Base-by-base conservation (phyloP, 1,140 invertebrate genomes). In the Zaprionus tsacasi region DNA sequence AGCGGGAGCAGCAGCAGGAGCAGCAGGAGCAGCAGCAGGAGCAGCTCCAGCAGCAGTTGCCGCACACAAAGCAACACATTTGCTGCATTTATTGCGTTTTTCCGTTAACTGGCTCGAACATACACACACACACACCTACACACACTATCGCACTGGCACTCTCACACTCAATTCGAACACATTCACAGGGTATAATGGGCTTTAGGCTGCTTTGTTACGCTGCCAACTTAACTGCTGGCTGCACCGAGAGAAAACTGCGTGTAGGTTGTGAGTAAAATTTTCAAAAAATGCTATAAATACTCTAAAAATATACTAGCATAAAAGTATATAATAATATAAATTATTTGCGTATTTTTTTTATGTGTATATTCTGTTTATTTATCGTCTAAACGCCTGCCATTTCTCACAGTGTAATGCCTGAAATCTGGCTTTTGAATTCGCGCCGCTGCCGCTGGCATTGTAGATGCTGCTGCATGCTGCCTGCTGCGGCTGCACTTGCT, bases 21-120 rank as follows among this genome's bases (percentile, higher is more conserved):
- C 71, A 45, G 36, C 61, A 36, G n/a, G 27, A 33, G 57, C 35
- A 54, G 38, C 63, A 60, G 38, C 2, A 40, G 40, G 6, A 15
- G n/a, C 40, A n/a, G 40, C 74, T 50, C n/a, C 35, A 17, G 45
- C 58, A 21, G 70, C 48, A 57, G 60, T 45, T 13, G 35, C 35
- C 10, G 27, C 66, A 69, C 75, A 89, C 81, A 89, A 89, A 89
- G 85, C 85, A 90, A 89, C 86, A 89, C 85, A 89, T 90, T 89
- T 89, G 78, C 85, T 70, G 85, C 85, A 85, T 89, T 89, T 89
- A 89, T 89, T 89, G 85, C 81, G 76, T 89, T 88, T 89, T 88
- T 77, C 85, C 85, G 83, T 87, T 87, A 87, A 87, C 83, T 88
- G 71, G 70, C 80, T 76, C 43, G 27, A 71, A 68, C 70, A 67